A percentile compares a stretch with the other conserved stretches of the same genome.
Conservation (phyloP, 2,113 vertebrate species). For the Lathamus discolor region DNA sequence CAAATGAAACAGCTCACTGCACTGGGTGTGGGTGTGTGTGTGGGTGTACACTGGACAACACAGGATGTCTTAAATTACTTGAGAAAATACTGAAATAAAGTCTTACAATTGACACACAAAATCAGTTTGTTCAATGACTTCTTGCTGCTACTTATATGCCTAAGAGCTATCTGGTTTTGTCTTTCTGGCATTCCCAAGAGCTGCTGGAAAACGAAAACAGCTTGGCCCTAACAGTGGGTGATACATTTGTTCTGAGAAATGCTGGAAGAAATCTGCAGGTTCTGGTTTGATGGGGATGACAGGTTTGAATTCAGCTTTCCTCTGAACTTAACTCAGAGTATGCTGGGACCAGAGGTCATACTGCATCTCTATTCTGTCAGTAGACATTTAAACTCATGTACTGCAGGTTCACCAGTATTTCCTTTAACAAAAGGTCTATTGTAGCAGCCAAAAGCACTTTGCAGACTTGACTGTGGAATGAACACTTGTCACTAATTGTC, state of each 20-base stretch:
- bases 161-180: not conserved
- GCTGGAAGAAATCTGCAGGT: not conserved
- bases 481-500: not conserved
- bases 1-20: not conserved
- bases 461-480: accelerated
- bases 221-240: not conserved
- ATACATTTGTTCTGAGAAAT: not conserved
- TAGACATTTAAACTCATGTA: not conserved
- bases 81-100: not conserved
- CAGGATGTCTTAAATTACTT: not conserved
- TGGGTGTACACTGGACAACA: not conserved
- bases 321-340: not conserved
- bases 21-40: too few species aligned
- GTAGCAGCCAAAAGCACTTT: not conserved
- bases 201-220: not conserved
- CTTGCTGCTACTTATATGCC: not conserved
- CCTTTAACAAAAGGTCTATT: not conserved
- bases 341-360: not conserved
- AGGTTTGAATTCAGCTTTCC: not conserved
- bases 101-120: not conserved
- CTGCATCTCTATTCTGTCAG: not conserved
- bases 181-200: not conserved
- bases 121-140: not conserved
- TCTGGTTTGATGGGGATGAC: not conserved
- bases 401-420: not conserved